Base-by-base conservation (phyloP, 2,888 invertebrate species). In the Dasypolia templi region DNA sequence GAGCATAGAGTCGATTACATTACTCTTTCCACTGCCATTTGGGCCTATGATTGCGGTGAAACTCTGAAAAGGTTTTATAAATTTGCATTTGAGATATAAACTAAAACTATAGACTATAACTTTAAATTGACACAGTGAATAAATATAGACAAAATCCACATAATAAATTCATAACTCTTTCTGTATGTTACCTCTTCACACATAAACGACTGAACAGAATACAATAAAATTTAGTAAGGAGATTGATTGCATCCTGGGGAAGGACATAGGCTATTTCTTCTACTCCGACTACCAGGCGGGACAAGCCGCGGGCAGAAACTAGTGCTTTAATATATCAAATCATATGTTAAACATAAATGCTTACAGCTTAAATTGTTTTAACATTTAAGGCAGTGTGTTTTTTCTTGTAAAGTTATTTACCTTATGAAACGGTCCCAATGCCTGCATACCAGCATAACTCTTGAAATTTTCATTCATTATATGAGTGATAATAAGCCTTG, bases 21-120 rank as follows among this genome's bases (percentile, higher is more conserved):
- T 99, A 88, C 99, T 99, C 93, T 99, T 99, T 0, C 99, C 99
- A 93, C 99, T 99, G 39, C 99, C 99, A 94, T 99, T 99, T 0
- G 99, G 99, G 0, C 99, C 99, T 84, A 99, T 98, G 72, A 99
- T 99, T 1, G 99, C 97, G 11, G 99, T 99, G 90, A 99, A 99
- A 91, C 98, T 98, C 98, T 99, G 95, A 95, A 96, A 93, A 29
- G 17, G 32, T 44, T 17, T 22, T 22, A 39, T 39, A 35, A 5
- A 5, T n/a, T n/a, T 14, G 22, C 3, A 29, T 22, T 5, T 35
- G 14, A 42, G 0, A n/a, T n/a, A n/a, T n/a, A n/a, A n/a, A n/a
- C 42, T 26, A 42, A n/a, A 26, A 51, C 12, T 46, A 22, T 51
- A 26, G 14, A 6, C 14, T 26, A 53, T 26, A 1, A 53, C 2